Percentiles rank a stretch among this genome's conserved stretches.
Conservation (phyloP, 2,113 vertebrate genomes). For the Daubentonia madagascariensis region DNA sequence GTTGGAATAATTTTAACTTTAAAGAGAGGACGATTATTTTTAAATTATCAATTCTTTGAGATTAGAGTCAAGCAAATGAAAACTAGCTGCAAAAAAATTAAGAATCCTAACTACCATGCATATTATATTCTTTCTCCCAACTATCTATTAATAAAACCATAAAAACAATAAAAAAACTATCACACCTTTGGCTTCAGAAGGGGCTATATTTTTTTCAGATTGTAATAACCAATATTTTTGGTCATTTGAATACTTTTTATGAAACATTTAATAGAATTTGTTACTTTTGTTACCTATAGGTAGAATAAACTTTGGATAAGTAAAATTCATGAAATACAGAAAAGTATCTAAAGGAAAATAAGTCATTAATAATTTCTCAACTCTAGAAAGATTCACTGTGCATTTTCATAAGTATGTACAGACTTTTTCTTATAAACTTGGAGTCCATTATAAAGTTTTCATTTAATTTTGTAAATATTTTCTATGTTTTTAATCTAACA, state of each 20-base stretch:
- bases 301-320: neutral
- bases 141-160: neutral
- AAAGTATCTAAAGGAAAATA: neutral
- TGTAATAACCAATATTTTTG: neutral
- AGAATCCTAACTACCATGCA: neutral
- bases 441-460: neutral
- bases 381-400: neutral
- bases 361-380: neutral
- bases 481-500: neutral
- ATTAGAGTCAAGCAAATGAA: neutral
- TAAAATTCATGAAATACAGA: neutral
- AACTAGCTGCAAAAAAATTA: neutral
- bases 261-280: neutral
- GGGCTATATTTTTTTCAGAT: neutral
- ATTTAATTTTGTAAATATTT: neutral
- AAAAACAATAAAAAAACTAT: neutral
- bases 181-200: neutral
- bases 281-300: neutral
- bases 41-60: slow-evolving; percentile 1
- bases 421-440: neutral
- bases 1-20: slow-evolving; percentile 4
- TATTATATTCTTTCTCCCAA: neutral
- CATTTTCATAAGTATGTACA: neutral
- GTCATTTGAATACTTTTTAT: neutral
- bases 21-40: neutral